phyloP scores from a whole-genome alignment of 2,113 vertebrate species.

The Pelobates fuscus region DNA sequence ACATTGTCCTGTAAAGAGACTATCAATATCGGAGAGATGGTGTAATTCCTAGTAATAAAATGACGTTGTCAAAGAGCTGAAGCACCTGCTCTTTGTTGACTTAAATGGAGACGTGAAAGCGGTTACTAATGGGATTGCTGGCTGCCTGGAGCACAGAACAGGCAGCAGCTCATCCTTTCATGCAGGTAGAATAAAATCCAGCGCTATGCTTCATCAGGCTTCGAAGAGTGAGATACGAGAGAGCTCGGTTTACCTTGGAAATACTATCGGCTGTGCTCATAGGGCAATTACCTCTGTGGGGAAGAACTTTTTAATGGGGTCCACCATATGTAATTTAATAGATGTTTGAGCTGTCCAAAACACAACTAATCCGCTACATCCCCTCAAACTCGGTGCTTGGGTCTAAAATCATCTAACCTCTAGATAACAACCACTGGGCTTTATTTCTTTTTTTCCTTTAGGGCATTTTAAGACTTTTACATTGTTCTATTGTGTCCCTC shows the following conservation, averaged over 20 bases:
- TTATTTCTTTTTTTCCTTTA: no score
- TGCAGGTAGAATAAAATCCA: slow-evolving; percentile 21
- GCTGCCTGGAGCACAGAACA: slow-evolving; percentile 54
- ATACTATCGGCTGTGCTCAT: neutral
- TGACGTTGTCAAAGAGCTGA: neutral
- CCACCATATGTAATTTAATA: no score
- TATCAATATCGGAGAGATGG: slow-evolving; percentile 18
- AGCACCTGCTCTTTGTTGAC: slow-evolving; percentile 67
- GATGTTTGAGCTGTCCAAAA: no score
- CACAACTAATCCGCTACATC: no score
- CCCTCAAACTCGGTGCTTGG: no score
- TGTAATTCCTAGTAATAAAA: slow-evolving; percentile 42
- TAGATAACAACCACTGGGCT: no score
- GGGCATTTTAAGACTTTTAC: no score
- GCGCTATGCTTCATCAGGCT: slow-evolving; percentile 47
- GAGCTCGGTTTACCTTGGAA: slow-evolving; percentile 8
- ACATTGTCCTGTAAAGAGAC: slow-evolving; percentile 35
- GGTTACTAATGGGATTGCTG: slow-evolving; percentile 58
- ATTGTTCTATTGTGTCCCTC: no score
- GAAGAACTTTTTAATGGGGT: no score
- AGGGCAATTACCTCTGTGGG: slow-evolving; percentile 4
- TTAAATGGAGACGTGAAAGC: slow-evolving; percentile 52
- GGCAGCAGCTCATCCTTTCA: slow-evolving; percentile 53
- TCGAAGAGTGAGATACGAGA: slow-evolving; percentile 1
- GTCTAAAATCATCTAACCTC: no score